Evolutionary conservation across 2,888 invertebrate genomes (phyloP), one percentile per base, ranked within the genome.

Genomic region (Hydrotaea cyrtoneurina): DNA sequence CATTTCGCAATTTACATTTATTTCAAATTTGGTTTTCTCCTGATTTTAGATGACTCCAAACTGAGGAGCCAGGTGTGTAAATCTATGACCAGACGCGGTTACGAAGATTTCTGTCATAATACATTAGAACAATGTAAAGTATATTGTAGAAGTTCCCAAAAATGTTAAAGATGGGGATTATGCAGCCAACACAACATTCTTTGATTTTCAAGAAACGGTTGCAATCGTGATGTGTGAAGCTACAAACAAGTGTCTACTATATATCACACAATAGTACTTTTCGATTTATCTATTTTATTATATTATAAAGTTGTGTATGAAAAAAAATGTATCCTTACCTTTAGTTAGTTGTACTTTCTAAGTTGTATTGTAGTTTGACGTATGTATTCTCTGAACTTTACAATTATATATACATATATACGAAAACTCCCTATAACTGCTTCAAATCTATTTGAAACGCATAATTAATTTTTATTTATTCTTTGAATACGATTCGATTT

Each of bases 91-190:
- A 59, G 3, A 59, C 4, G 31, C 17, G 31, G 23, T 50, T n/a
- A n/a, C n/a, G n/a, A n/a, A 62, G 31, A 62, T 62, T 74, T 46
- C 26, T 23, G 17, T 59, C n/a, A 46, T 46, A 64, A 36, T 66
- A 76, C 76, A 76, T 76, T 76, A 50, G 36, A 76, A 66, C 66
- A 66, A 76, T 76, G 76, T 76, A 76, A 64, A 31, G 19, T 19
- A 59, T 26, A 62, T 13, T 36, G n/a, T 62, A 62, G 31, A 26
- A 50, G 31, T 31, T 62, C 21, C n/a, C 1, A 62, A 31, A 15
- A 15, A 31, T 62, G 11, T 31, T n/a, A n/a, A 23, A 31, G 15
- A 17, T 31, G 59, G 31, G 17, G n/a, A 62, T 26, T 53, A 31
- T 7, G n/a, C n/a, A 7, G 31, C 62, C n/a, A 26, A 31, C 31